Evolutionary conservation across 2,888 invertebrate genomes (phyloP).

Genomic region (Parnassius smintheus): DNA sequence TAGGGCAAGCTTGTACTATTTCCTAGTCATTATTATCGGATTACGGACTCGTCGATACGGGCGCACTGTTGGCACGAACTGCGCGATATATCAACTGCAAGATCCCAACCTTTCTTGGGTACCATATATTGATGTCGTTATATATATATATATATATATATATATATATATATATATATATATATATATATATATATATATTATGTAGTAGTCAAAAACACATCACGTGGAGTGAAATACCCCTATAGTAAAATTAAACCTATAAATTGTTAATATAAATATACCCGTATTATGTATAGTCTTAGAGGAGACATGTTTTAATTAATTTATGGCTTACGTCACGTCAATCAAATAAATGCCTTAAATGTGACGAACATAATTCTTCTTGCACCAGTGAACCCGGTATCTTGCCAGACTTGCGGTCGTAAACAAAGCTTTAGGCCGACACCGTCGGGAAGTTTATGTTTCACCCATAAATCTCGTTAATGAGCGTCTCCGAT

Average conservation of each 20-base stretch:
- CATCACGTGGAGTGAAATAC: too few species aligned
- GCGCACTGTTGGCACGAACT: slow-evolving; percentile 61
- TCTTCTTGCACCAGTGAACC: slow-evolving; percentile 38
- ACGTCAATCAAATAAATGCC: slow-evolving; percentile 3
- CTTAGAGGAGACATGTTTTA: too few species aligned
- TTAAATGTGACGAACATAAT: slow-evolving; percentile 14
- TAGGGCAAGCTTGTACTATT: slow-evolving; percentile 62
- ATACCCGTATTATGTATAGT: too few species aligned
- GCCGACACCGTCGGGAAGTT: slow-evolving; percentile 63
- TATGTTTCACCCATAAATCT: slow-evolving; percentile 74
- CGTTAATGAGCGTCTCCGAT: slow-evolving; percentile 75
- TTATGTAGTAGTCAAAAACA: background rate
- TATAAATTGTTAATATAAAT: too few species aligned
- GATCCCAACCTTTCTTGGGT: slow-evolving; percentile 17
- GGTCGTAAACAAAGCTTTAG: slow-evolving; percentile 69
- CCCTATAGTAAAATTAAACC: too few species aligned
- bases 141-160: background rate
- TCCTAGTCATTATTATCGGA: slow-evolving; percentile 72
- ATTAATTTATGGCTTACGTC: too few species aligned
- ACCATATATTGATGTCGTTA: slow-evolving; percentile 5
- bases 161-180: too few species aligned
- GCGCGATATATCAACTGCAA: slow-evolving; percentile 50
- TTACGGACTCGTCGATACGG: slow-evolving; percentile 58
- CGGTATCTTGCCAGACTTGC: slow-evolving; percentile 62
- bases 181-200: too few species aligned